Evolutionary conservation across 2,888 invertebrate genomes (phyloP), one percentile per base, ranked within the genome.

Genomic region (Torymus aiolomorphi): DNA sequence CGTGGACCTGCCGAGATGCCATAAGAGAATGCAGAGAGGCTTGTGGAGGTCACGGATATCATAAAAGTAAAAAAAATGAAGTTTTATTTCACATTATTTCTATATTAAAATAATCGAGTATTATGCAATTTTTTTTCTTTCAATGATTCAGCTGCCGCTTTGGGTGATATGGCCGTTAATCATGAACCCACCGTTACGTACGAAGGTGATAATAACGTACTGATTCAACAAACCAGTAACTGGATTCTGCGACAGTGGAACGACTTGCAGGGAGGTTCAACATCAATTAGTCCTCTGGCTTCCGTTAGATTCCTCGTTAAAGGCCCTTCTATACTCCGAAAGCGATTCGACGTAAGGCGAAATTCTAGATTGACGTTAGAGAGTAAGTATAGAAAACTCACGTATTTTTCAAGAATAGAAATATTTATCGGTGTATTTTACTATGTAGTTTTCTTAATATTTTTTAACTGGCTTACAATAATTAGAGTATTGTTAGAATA

Each of bases 121-220:
- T 1, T 67, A 5, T 61, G 59, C 14, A 13, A 54, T 14, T 59
- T 56, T 31, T 31, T 5, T 31, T 3, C 31, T 31, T 2, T 31
- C 31, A 0, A 31, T 56, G 62, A 62, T 72, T 71, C 88, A 94
- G 94, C 95, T n/a, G 93, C 97, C 18, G 95, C 96, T 84, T 91
- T 98, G 31, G 97, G 97, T 54, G 95, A 96, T 82, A 92, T 98
- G 80, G 93, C 97, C 12, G 94, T 94, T 87, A 96, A 96, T 90
- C 95, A 97, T 90, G 98, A 98, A 90, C 95, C 97, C 0, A 95
- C 95, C 59, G 95, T 96, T 76, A 98, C 98, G 0, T 97, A 97
- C 90, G 98, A 98, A 89, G 97, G 98, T 0, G 97, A 98, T 91
- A 98, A 98, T 91, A 97, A 96, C 90, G 97, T 98, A 24, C 92